phyloP scores from a whole-genome alignment of 1,140 invertebrate species.

The Glossosoma conforme region DNA sequence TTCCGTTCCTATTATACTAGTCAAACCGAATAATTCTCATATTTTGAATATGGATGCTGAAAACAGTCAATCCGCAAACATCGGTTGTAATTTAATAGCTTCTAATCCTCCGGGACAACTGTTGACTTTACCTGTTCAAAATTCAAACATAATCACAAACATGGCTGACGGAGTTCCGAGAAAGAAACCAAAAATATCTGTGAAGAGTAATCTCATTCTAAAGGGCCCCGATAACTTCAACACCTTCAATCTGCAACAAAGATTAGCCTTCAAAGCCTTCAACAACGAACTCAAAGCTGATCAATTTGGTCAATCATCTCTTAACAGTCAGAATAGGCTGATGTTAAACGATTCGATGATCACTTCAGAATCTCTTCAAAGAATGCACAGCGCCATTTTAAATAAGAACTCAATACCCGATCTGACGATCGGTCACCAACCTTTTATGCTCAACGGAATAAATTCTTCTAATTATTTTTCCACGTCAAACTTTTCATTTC shows the following conservation, averaged over 20 bases:
- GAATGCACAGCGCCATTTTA: no score
- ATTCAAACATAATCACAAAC: slow-evolving; percentile 3
- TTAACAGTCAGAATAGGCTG: not conserved
- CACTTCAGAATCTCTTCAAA: not conserved
- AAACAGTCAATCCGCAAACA: not conserved
- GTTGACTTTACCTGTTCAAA: slow-evolving; percentile 8
- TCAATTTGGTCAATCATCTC: no score
- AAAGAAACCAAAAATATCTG: slow-evolving; percentile 50
- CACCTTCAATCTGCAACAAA: slow-evolving; percentile 46
- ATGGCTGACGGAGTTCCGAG: slow-evolving; percentile 32
- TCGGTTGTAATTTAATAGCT: not conserved
- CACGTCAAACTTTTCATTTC: slow-evolving; percentile 26
- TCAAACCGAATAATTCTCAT: slow-evolving; percentile 10
- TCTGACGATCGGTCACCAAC: not conserved
- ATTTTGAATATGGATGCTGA: slow-evolving; percentile 3
- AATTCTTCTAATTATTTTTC: slow-evolving; percentile 6
- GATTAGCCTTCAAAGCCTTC: slow-evolving; percentile 43
- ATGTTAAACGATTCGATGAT: slow-evolving; percentile 1
- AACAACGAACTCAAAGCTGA: slow-evolving; percentile 29
- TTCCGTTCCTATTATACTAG: slow-evolving; percentile 9
- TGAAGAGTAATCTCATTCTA: slow-evolving; percentile 48
- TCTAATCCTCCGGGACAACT: slow-evolving; percentile 5
- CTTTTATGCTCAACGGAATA: slow-evolving; percentile 8
- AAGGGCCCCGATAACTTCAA: slow-evolving; percentile 47
- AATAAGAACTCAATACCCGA: not conserved